Percentiles rank a stretch among this genome's conserved stretches.
Evolutionary conservation across 2,113 vertebrate species (phyloP).

Genomic region (Rhizomys pruinosus): DNA sequence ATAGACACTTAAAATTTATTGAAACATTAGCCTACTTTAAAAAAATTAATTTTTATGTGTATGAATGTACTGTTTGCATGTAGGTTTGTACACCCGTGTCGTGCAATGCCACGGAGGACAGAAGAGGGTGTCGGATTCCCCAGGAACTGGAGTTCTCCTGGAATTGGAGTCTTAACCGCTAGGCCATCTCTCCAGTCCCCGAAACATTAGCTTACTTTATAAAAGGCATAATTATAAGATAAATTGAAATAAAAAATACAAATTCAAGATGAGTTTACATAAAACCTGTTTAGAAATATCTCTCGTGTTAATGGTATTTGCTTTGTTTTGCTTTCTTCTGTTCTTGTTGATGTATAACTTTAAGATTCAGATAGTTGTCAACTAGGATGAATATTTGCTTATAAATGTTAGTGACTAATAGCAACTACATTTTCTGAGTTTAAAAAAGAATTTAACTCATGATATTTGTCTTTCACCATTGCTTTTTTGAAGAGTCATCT

Average conservation of each 20-base stretch:
- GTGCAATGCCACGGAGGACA: too few species aligned
- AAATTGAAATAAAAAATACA: conserved; percentile 43
- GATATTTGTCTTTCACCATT: not conserved
- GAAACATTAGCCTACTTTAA: not conserved
- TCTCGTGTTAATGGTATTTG: not conserved
- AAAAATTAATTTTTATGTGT: too few species aligned
- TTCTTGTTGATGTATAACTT: not conserved
- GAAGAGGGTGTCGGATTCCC: too few species aligned
- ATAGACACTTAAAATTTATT: not conserved
- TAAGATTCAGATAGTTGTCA: conserved; percentile 14
- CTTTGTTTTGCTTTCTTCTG: not conserved
- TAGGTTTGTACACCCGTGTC: too few species aligned
- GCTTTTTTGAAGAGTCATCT: conserved; percentile 4
- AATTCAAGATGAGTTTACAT: conserved; percentile 32
- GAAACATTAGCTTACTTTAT: not conserved
- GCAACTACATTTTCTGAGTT: not conserved
- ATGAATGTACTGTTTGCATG: too few species aligned
- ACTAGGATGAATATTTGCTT: not conserved
- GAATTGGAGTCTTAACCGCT: too few species aligned
- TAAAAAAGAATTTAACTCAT: not conserved
- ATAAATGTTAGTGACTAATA: not conserved
- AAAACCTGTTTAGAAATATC: conserved; percentile 17
- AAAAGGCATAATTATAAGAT: conserved; percentile 1
- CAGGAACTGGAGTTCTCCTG: too few species aligned
- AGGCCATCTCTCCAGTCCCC: too few species aligned